Evolutionary conservation across 2,797 vertebrate species (phyloP).

Genomic region (Toxotes lorentzi): DNA sequence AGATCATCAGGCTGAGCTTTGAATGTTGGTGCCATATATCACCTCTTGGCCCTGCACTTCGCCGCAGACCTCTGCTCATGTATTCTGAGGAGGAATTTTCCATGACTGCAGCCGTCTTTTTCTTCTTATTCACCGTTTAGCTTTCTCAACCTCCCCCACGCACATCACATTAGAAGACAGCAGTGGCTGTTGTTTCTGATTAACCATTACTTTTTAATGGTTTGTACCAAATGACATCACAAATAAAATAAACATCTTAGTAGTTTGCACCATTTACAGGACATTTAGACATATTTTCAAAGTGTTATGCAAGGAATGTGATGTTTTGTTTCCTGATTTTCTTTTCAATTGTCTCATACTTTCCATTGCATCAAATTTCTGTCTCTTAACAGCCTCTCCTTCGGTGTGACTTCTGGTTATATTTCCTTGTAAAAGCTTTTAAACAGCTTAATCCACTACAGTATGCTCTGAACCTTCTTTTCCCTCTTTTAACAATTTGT

Average conservation of each 20-base stretch:
- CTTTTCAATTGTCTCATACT: slow-evolving; percentile 18
- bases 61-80: slow-evolving; percentile 66
- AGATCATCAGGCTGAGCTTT: slow-evolving; percentile 56
- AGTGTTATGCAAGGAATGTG: not conserved
- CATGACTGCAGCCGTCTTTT: slow-evolving; percentile 55
- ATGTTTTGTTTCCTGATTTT: slow-evolving; percentile 1
- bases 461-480: not conserved
- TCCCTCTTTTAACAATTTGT: not conserved
- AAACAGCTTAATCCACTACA: not conserved
- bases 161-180: slow-evolving; percentile 29
- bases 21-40: slow-evolving; percentile 74
- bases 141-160: slow-evolving; percentile 38
- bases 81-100: slow-evolving; percentile 68
- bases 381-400: slow-evolving; percentile 21
- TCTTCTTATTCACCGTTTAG: slow-evolving; percentile 47
- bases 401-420: slow-evolving; percentile 19
- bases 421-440: slow-evolving; percentile 21
- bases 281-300: slow-evolving; percentile 17
- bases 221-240: slow-evolving; percentile 38
- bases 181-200: slow-evolving; percentile 21
- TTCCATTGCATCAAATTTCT: slow-evolving; percentile 38
- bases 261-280: slow-evolving; percentile 10
- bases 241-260: slow-evolving; percentile 19
- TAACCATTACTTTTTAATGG: slow-evolving; percentile 41
- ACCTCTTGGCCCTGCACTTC: slow-evolving; percentile 59